Percentiles rank a stretch among this genome's conserved stretches.
phyloP scores from a whole-genome alignment of 2,113 vertebrate species.

The Empidonax alnorum region DNA sequence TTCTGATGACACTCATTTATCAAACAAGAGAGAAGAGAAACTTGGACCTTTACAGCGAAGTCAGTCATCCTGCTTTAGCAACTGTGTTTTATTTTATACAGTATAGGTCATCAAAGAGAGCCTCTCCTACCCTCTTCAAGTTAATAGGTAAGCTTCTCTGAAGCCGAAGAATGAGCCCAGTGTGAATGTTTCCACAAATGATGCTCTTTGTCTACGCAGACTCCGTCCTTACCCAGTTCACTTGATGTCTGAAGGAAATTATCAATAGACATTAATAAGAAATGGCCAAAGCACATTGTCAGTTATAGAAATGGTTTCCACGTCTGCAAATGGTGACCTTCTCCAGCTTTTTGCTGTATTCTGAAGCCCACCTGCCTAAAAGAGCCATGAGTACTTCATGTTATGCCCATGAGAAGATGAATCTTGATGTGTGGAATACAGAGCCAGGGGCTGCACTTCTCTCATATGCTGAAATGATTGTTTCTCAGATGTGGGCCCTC shows the following conservation, averaged over 20 bases:
- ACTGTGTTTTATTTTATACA: neutral
- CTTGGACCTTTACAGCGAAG: neutral
- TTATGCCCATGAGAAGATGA: neutral
- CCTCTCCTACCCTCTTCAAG: neutral
- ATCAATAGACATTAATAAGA: neutral
- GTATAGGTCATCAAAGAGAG: neutral
- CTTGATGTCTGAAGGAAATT: neutral
- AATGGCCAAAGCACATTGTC: neutral
- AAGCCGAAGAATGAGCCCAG: neutral
- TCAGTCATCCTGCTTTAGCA: neutral
- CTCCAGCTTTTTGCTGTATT: neutral
- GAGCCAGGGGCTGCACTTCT: neutral
- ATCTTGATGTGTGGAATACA: neutral
- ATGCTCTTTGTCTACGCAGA: neutral
- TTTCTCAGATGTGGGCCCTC: neutral
- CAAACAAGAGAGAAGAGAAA: conserved; percentile 24
- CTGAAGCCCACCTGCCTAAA: neutral
- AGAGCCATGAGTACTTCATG: neutral
- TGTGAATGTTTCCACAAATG: neutral
- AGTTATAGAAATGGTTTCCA: neutral
- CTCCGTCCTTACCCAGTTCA: neutral
- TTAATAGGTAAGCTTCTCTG: neutral
- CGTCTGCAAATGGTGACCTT: neutral
- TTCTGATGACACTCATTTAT: conserved; percentile 60
- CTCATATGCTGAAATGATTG: neutral